Base-by-base conservation (phyloP, 1,140 invertebrate genomes). In the Cephus cinctus region DNA sequence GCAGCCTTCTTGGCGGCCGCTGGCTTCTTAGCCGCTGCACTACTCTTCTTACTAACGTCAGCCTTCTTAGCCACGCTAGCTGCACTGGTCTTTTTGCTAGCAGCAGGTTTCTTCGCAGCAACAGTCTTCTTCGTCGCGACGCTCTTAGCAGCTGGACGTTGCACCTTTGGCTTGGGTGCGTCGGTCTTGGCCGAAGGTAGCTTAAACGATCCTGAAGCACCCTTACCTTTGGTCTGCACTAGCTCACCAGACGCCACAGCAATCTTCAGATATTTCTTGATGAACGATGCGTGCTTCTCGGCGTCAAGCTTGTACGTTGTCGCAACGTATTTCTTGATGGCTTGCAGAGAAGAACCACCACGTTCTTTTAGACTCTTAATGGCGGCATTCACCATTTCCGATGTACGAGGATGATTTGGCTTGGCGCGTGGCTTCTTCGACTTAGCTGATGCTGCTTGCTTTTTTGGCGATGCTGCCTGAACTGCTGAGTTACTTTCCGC, bases 281-380 rank as follows among this genome's bases (percentile, higher is more conserved):
- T 83, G 71, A 82, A 83, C n/a, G 80, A 79, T 5, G 81, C 75
- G 47, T 78, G 56, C 63, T 80, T 81, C 45, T 82, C 79, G 11
- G 75, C 72, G 65, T 83, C 81, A 16, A 82, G 69, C 36, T 81
- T 82, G 69, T 82, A 83, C 32, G 75, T 78, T 2, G 76, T 71
- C 12, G 74, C 62, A 40, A 84, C 80, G 69, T 83, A 84, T 60
- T 85, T 85, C 64, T 84, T 83, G 63, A 85, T 84, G 6, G 82
- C 82, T 52, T 80, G 76, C 22, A 83, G 64, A 1, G 82, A 83
- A 1, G 81, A 83, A 11, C 82, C 83, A 43, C 77, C 76, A 35
- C 79, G 73, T 54, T 84, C 82, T 48, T 84, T 84, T 44, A 86
- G 63, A 23, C 67, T 73, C 39, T 71, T 76, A 55, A 86, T 85